phyloP scores from a whole-genome alignment of 1,140 invertebrate species.

The Mactra quadrangularis region DNA sequence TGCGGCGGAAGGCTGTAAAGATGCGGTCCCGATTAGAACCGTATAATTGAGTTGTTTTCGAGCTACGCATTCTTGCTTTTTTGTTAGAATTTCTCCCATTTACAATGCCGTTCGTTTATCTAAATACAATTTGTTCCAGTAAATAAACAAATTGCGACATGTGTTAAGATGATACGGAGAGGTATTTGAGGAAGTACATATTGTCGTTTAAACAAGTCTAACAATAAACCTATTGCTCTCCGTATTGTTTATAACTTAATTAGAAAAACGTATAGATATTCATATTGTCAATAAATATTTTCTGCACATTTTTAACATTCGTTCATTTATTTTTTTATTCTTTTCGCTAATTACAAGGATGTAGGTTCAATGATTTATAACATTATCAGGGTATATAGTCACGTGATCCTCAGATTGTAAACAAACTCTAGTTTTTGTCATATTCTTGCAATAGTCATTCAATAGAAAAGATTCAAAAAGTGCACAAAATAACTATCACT shows the following conservation, averaged over 20 bases:
- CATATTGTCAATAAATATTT: too few species aligned
- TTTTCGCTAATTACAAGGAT: too few species aligned
- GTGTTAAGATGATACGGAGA: constrained; percentile 45
- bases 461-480: too few species aligned
- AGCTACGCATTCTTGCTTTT: constrained; percentile 48
- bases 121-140: constrained; percentile 60
- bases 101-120: constrained; percentile 49
- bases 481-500: too few species aligned
- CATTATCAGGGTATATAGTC: too few species aligned
- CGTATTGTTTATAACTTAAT: constrained; percentile 49
- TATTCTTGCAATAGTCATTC: too few species aligned
- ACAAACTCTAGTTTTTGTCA: too few species aligned
- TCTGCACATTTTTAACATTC: too few species aligned
- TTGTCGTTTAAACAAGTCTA: constrained; percentile 18
- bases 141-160: constrained; percentile 61
- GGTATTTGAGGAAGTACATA: constrained; percentile 41
- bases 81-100: constrained; percentile 50
- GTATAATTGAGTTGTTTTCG: constrained; percentile 59
- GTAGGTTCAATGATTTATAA: too few species aligned
- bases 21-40: constrained; percentile 32
- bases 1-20: neutral
- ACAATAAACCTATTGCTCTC: constrained; percentile 42
- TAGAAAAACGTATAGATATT: constrained; percentile 29
- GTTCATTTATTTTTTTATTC: too few species aligned
- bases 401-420: too few species aligned